Conservation (phyloP, 1,140 invertebrate species). For the Platorchestia sp. region DNA sequence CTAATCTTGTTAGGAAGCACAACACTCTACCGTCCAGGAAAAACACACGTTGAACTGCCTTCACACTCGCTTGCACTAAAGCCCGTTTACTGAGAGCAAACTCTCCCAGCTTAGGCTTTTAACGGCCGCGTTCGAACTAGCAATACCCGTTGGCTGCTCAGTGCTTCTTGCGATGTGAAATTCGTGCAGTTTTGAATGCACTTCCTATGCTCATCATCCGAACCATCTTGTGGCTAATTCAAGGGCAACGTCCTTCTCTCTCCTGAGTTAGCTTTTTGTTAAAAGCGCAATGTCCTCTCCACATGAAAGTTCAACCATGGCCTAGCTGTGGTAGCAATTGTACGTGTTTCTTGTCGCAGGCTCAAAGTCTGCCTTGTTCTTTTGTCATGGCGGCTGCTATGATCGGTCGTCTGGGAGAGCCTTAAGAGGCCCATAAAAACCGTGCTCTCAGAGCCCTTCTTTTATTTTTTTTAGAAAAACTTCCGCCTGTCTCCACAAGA, state of each 20-base stretch:
- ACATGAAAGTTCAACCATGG: not conserved
- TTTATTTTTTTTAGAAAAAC: not conserved
- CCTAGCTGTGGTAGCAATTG: not conserved
- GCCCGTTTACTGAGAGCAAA: constrained; percentile 25
- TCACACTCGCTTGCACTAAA: constrained; percentile 11
- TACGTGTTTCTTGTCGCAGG: not conserved
- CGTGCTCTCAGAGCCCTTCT: not conserved
- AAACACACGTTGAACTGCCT: constrained; percentile 3
- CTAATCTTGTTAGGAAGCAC: constrained; percentile 30
- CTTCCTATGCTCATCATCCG: not conserved
- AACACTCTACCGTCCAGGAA: not conserved
- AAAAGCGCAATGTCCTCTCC: not conserved
- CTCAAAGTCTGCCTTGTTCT: constrained; percentile 2
- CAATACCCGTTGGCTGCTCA: not conserved
- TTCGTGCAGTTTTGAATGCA: not conserved
- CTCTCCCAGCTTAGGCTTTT: constrained; percentile 22
- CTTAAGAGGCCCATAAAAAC: constrained; percentile 6
- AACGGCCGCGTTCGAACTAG: constrained; percentile 25
- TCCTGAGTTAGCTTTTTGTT: no score
- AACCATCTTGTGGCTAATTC: not conserved
- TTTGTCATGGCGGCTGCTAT: not conserved
- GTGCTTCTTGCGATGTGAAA: not conserved
- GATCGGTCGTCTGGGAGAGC: constrained; percentile 27
- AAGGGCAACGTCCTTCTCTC: not conserved
- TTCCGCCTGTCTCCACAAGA: not conserved